Percentiles rank a stretch among this genome's conserved stretches.
Conservation (phyloP, 2,888 invertebrate species). For the Hyles lineata region DNA sequence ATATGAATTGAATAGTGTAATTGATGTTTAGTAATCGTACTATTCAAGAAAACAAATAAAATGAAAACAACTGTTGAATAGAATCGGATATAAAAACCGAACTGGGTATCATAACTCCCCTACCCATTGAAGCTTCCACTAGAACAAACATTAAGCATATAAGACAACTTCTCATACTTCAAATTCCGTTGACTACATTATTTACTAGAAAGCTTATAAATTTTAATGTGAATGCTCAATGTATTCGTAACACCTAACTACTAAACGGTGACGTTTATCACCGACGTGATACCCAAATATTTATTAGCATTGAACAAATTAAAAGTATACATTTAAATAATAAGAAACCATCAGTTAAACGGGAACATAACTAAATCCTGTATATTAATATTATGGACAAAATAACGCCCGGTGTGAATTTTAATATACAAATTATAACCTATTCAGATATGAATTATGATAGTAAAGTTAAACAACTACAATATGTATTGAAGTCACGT, state of each 20-base stretch:
- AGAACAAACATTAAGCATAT: not conserved
- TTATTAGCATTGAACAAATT: conserved; percentile 74
- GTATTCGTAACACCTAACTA: conserved; percentile 61
- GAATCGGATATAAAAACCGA: not conserved
- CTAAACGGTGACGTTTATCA: conserved; percentile 67
- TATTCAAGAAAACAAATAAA: too few relatives aligned
- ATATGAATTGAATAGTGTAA: too few relatives aligned
- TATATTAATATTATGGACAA: conserved; percentile 55
- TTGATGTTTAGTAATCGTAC: too few relatives aligned
- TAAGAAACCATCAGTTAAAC: conserved; percentile 58
- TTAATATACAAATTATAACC: conserved; percentile 50
- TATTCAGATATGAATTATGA: too few relatives aligned
- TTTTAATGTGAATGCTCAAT: conserved; percentile 56
- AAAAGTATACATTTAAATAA: conserved; percentile 72
- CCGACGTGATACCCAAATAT: conserved; percentile 67
- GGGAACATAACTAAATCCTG: conserved; percentile 70
- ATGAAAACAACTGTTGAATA: too few relatives aligned
- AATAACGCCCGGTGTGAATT: conserved; percentile 70
- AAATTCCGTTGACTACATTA: conserved; percentile 51
- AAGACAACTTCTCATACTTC: not conserved
- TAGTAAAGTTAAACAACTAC: too few relatives aligned
- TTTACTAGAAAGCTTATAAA: conserved; percentile 56
- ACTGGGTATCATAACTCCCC: not conserved
- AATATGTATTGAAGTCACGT: too few relatives aligned
- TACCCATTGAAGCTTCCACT: not conserved